Conservation (phyloP, 2,113 vertebrate species). For the Corythornis cristatus region DNA sequence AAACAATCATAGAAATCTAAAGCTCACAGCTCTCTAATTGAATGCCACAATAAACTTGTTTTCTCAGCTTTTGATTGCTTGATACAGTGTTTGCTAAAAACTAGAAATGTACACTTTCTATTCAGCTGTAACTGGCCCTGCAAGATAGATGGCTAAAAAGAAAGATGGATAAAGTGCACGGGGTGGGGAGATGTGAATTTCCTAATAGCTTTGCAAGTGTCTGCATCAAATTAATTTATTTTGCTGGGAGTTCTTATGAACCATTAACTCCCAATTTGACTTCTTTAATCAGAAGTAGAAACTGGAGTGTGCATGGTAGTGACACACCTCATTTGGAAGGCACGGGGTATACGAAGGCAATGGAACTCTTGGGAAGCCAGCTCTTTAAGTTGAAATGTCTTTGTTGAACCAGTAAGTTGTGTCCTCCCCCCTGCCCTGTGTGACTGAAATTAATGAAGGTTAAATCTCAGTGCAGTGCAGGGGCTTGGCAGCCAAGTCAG, state of each 20-base stretch:
- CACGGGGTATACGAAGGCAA: background rate
- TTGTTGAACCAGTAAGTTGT: background rate
- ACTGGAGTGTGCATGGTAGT: accelerated
- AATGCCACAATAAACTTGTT: background rate
- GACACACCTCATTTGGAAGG: background rate
- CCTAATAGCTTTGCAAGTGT: background rate
- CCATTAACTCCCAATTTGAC: background rate
- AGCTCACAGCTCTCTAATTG: background rate
- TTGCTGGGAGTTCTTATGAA: background rate
- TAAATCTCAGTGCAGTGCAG: background rate
- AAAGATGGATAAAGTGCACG: background rate
- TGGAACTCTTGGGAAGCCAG: background rate
- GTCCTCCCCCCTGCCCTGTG: background rate
- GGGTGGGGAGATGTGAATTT: background rate
- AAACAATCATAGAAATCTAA: background rate
- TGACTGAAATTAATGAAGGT: background rate
- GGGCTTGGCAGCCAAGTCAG: background rate
- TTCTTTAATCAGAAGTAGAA: background rate
- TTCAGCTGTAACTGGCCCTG: background rate
- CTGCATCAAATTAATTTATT: background rate
- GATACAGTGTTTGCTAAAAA: background rate
- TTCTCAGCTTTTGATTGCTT: background rate
- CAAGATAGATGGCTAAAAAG: background rate
- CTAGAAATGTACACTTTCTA: background rate
- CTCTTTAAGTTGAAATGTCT: background rate